Evolutionary conservation across 2,888 invertebrate genomes (phyloP).

Genomic region (Coelogynopora nodosa): DNA sequence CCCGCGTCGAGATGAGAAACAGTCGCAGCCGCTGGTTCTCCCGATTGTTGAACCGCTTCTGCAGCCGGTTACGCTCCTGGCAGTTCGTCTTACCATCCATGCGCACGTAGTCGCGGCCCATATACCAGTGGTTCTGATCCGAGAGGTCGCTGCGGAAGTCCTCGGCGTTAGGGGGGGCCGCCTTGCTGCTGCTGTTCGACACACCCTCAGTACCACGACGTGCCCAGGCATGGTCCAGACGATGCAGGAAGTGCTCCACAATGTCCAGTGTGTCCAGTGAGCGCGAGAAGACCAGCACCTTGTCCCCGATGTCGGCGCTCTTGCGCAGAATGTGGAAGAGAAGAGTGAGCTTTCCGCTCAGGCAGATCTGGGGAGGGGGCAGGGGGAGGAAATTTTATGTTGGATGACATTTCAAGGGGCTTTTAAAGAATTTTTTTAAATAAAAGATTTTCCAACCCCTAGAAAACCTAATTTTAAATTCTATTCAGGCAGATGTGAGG

Average conservation of each 20-base stretch:
- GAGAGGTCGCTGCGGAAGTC: neutral
- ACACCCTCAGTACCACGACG: too few relatives aligned
- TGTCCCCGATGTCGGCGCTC: slow-evolving; percentile 91
- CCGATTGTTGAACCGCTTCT: slow-evolving; percentile 57
- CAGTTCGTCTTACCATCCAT: slow-evolving; percentile 86
- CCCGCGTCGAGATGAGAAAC: slow-evolving; percentile 78
- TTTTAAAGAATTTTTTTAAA: too few relatives aligned
- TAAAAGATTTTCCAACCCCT: too few relatives aligned
- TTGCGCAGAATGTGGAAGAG: slow-evolving; percentile 82
- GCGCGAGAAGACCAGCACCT: slow-evolving; percentile 82
- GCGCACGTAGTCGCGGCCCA: slow-evolving; percentile 61
- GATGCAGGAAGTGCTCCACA: slow-evolving; percentile 66
- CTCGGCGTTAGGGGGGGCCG: neutral
- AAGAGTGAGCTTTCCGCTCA: slow-evolving; percentile 76
- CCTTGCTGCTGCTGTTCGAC: neutral
- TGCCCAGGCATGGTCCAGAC: slow-evolving; percentile 48
- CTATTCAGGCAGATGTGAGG: too few relatives aligned
- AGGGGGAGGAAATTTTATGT: too few relatives aligned
- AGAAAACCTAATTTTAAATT: too few relatives aligned
- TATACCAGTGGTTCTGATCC: slow-evolving; percentile 52
- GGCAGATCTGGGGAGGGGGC: slow-evolving; percentile 67
- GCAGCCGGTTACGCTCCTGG: slow-evolving; percentile 77
- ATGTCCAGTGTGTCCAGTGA: slow-evolving; percentile 84
- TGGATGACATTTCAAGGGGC: too few relatives aligned
- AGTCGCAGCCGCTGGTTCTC: slow-evolving; percentile 35